Percentiles rank a stretch among this genome's conserved stretches.
These are phyloP conservation scores for Platerodrilus igneus DNA, from an alignment of 2,888 invertebrate species.

Conservation along the genomic window DNA sequence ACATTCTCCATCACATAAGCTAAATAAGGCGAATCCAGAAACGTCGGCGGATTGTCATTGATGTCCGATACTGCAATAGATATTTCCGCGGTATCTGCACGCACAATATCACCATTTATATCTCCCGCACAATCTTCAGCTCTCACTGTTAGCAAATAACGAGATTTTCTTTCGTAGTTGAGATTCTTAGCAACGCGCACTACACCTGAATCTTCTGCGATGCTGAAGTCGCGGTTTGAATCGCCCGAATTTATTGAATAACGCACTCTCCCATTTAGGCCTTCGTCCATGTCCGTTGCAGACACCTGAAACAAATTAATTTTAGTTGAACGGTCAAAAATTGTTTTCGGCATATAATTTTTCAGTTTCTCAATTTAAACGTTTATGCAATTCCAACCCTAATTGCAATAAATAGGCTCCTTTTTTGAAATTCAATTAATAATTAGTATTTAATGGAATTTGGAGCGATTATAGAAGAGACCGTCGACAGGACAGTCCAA, in stretches of 20 bases:
- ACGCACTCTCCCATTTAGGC: conserved; percentile 83
- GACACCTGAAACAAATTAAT: conserved; percentile 59
- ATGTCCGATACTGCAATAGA: conserved; percentile 84
- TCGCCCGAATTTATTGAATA: conserved; percentile 88
- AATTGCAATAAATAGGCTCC: too few species aligned
- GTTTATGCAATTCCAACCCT: too few species aligned
- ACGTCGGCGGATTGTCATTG: conserved; percentile 91
- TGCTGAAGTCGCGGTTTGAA: conserved; percentile 84
- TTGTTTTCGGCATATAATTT: too few species aligned
- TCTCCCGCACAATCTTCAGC: conserved; percentile 85
- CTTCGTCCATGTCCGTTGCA: conserved; percentile 84
- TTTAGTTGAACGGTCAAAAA: not conserved
- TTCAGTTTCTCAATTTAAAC: too few species aligned
- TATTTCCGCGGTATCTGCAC: conserved; percentile 74
- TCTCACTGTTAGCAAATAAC: conserved; percentile 76
- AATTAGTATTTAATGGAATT: too few species aligned
- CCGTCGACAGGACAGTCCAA: too few species aligned
- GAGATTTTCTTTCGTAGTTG: conserved; percentile 85
- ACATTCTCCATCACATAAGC: conserved; percentile 92
- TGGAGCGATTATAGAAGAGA: too few species aligned
- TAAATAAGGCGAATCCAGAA: conserved; percentile 90
- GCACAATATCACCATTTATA: conserved; percentile 49
- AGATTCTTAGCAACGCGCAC: conserved; percentile 88
- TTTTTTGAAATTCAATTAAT: too few species aligned
- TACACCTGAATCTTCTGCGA: conserved; percentile 87